Conservation (phyloP, 2,113 vertebrate species). For the Parotia lawesii region DNA sequence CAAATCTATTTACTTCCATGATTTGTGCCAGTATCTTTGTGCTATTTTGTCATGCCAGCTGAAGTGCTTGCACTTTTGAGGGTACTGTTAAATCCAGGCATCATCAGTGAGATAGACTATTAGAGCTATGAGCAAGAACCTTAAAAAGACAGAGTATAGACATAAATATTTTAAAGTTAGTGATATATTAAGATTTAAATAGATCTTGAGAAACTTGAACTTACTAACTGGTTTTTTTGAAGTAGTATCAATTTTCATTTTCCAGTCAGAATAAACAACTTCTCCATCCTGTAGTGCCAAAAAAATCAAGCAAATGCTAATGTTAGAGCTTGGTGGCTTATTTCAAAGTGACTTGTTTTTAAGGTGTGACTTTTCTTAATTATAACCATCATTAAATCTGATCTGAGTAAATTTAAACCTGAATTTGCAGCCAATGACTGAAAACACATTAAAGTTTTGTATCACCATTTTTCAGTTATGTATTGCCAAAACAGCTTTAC, state of each 20-base stretch:
- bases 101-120: not conserved
- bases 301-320: conserved; percentile 11
- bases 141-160: not conserved
- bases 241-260: conserved; percentile 72
- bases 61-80: not conserved
- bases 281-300: conserved; percentile 78
- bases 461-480: not conserved
- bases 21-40: not conserved
- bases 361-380: not conserved
- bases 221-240: conserved; percentile 73
- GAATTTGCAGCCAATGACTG: not conserved
- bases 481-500: not conserved
- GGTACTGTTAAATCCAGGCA: not conserved
- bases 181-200: not conserved
- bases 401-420: not conserved
- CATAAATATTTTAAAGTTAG: not conserved
- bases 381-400: not conserved
- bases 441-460: not conserved
- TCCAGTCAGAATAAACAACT: conserved; percentile 82
- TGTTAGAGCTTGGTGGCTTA: not conserved
- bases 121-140: not conserved
- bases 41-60: not conserved
- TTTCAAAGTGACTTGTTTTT: not conserved
- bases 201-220: conserved; percentile 36
- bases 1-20: not conserved